Evolutionary conservation across 2,797 vertebrate genomes (phyloP).

Genomic region (Cirrhinus mrigala): DNA sequence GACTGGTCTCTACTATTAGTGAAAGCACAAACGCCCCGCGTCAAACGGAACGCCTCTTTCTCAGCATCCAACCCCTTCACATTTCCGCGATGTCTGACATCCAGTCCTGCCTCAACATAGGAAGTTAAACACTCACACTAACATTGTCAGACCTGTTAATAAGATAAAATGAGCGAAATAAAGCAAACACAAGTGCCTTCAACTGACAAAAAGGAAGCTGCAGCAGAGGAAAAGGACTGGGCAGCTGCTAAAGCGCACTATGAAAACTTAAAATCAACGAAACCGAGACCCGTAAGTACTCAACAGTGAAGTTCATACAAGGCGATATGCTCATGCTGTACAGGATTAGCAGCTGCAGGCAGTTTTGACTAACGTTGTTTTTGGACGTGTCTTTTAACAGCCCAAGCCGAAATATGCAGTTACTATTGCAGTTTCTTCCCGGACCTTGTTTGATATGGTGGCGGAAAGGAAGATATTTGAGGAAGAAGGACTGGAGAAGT

Average conservation of each 20-base stretch:
- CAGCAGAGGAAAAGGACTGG: conserved; percentile 74
- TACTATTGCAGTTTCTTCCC: conserved; percentile 92
- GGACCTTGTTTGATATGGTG: conserved; percentile 90
- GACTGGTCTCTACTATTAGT: neutral
- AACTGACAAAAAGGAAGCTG: neutral
- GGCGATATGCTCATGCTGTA: neutral
- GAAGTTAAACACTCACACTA: conserved; percentile 20
- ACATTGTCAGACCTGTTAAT: neutral
- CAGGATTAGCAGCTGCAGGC: neutral
- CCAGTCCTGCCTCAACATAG: neutral
- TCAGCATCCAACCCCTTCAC: conserved; percentile 20
- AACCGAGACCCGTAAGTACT: conserved; percentile 78
- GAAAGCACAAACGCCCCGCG: conserved; percentile 57
- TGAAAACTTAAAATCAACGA: conserved; percentile 76
- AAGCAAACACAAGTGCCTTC: conserved; percentile 18
- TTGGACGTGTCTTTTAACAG: conserved; percentile 68
- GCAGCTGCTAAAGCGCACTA: conserved; percentile 74
- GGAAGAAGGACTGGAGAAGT: conserved; percentile 88
- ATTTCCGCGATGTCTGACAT: conserved; percentile 36
- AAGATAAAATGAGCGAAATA: conserved; percentile 58
- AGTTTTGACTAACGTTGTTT: neutral
- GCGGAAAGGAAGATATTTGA: conserved; percentile 86
- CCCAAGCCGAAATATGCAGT: conserved; percentile 89
- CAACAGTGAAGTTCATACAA: neutral
- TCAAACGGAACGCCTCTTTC: conserved; percentile 47